Evolutionary conservation across 35 echinoderm and acorn worm genomes (phyloP), one percentile per base, ranked within the genome.

Genomic region (Amphiura filiformis): DNA sequence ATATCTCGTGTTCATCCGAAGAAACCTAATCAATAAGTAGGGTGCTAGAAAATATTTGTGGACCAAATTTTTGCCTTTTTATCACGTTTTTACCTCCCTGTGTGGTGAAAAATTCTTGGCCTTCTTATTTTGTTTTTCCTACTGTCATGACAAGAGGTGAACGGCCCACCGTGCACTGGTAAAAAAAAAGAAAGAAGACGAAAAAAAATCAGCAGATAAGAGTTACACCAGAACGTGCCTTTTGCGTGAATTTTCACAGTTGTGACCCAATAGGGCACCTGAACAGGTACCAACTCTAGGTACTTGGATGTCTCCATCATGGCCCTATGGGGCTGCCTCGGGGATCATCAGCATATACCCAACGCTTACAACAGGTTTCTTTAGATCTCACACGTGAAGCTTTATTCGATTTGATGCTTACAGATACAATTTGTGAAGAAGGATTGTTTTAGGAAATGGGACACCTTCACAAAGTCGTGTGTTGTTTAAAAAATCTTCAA

Each of bases 361-460:
- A 2, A 23, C 26, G 17, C 15, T 70, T 26, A 70, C 61, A 70
- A 70, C 61, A 70, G 61, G 28, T 70, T 70, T 70, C 61, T 70
- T 70, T 15, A 18, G 26, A 18, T 70, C 61, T 70, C 61, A 70
- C 61, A 23, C 61, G 61, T 70, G 61, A 70, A 70, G 7, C 61
- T 70, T 70, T 70, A 70, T 70, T 70, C 61, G 28, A 70, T 70
- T 11, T n/a, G 61, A 70, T 70, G 61, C 61, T 70, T 70, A 70
- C 7, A 70, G 28, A 70, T n/a, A 70, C 61, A 70, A 70, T 70
- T 70, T 70, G 61, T 70, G 61, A 70, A 70, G 61, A 70, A 70
- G 61, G 61, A 70, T 70, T 70, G 61, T 70, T 70, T 70, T 70
- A 70, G 61, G 61, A 70, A 70, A 70, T 70, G 61, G 61, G 61